Evolutionary conservation across 2,797 vertebrate species (phyloP).

Genomic region (Poeciliopsis presidionis): DNA sequence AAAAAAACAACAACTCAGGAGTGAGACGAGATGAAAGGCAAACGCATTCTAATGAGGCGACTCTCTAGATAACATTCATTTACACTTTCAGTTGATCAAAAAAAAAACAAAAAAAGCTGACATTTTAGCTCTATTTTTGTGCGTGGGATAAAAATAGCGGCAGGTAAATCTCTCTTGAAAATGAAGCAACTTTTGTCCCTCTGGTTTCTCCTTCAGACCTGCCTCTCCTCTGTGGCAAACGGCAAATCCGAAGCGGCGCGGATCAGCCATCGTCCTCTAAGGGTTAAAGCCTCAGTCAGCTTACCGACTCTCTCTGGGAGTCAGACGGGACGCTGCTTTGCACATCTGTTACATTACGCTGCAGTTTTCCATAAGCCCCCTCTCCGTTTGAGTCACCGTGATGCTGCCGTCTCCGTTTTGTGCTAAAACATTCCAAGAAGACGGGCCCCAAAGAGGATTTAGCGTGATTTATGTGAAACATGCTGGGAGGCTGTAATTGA

Average conservation of each 20-base stretch:
- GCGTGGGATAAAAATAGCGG: slow-evolving; percentile 16
- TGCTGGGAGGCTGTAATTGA: slow-evolving; percentile 78
- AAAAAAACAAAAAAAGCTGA: slow-evolving; percentile 9
- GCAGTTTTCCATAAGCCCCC: slow-evolving; percentile 53
- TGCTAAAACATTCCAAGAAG: slow-evolving; percentile 68
- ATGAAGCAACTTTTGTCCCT: slow-evolving; percentile 17
- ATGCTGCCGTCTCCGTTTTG: slow-evolving; percentile 45
- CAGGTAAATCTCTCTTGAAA: not conserved
- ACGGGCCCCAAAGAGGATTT: slow-evolving; percentile 75
- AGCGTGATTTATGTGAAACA: slow-evolving; percentile 74
- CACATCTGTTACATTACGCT: slow-evolving; percentile 48
- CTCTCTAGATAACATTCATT: slow-evolving; percentile 43
- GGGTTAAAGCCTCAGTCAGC: slow-evolving; percentile 19
- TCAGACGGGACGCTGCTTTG: slow-evolving; percentile 57
- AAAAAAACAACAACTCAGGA: slow-evolving; percentile 17
- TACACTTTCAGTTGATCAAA: slow-evolving; percentile 28
- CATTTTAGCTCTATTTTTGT: slow-evolving; percentile 28
- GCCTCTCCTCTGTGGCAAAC: slow-evolving; percentile 15
- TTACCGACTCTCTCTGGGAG: slow-evolving; percentile 28
- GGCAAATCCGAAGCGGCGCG: slow-evolving; percentile 19
- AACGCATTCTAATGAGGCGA: slow-evolving; percentile 20
- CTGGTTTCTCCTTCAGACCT: slow-evolving; percentile 16
- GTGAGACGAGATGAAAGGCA: slow-evolving; percentile 29
- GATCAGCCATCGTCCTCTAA: slow-evolving; percentile 29
- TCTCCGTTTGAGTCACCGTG: slow-evolving; percentile 35